These are phyloP conservation scores for Pogonognathellus flavescens DNA, from an alignment of 1,140 invertebrate genomes.

Conservation along the genomic window DNA sequence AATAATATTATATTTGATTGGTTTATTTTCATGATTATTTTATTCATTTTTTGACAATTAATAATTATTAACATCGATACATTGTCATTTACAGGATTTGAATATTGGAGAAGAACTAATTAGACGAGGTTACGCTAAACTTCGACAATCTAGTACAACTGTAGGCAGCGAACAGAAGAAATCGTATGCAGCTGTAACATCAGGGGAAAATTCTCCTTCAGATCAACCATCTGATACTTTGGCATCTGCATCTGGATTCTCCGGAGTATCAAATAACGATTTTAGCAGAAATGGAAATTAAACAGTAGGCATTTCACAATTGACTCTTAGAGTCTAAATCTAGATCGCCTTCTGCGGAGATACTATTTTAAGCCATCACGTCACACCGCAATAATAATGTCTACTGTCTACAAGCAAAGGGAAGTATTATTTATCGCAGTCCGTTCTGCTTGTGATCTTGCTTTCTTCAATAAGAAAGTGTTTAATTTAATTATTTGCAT, in stretches of 20 bases:
- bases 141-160: background rate
- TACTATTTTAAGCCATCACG: too few relatives aligned
- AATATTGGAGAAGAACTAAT: conserved; percentile 63
- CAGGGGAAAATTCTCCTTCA: conserved; percentile 7
- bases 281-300: background rate
- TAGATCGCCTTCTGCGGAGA: too few relatives aligned
- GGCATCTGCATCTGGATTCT: conserved; percentile 2
- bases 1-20: too few relatives aligned
- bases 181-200: conserved; percentile 50
- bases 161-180: conserved; percentile 6
- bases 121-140: conserved; percentile 34
- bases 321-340: background rate
- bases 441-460: too few relatives aligned
- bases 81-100: conserved; percentile 38
- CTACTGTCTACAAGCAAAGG: too few relatives aligned
- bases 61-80: too few relatives aligned
- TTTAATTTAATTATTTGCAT: too few relatives aligned
- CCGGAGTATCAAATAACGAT: background rate
- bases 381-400: too few relatives aligned
- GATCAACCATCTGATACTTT: background rate
- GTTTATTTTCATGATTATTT: too few relatives aligned
- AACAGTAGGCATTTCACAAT: background rate
- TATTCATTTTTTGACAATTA: too few relatives aligned
- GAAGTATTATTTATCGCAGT: too few relatives aligned
- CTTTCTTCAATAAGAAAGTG: too few relatives aligned